Base-by-base conservation (phyloP, 2,113 vertebrate species). In the Candoia aspera region DNA sequence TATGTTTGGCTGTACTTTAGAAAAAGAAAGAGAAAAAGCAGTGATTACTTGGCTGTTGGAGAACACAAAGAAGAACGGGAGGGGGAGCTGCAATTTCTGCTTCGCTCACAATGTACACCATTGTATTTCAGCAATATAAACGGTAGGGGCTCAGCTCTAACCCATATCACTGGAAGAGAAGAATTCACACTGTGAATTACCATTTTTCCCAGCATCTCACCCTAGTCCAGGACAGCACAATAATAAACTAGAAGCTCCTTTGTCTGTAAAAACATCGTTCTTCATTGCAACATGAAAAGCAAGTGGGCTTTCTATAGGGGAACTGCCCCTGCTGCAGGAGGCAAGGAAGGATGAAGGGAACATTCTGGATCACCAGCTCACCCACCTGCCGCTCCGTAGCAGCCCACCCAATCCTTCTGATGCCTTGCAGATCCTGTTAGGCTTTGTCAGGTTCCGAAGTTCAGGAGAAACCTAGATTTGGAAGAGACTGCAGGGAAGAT, bases 141-240 rank as follows among this genome's bases (percentile, higher is more conserved):
- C 95, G 96, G 96, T 96, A 96, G 93, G 95, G 90, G 94, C 96
- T 97, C 96, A 90, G 91, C 95, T 96, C 94, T 96, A 97, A 93
- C 94, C 94, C 96, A 89, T 92, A 79, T 84, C 84, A 92, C 95
- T 95, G 95, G 95, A 94, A 91, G 24, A 97, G 96, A 92, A 96
- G 97, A 97, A 97, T 97, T 98, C 97, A 97, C 95, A 96, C 97
- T 97, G 97, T 96, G 97, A 98, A 98, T 98, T 97, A 98, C 97
- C 97, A 98, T 97, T 98, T 98, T 94, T 94, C 97, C 97, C 97
- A 98, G 97, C 97, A 97, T 97, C 97, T 93, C 97, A 95, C 8
- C 1, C 96, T 95, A 94, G 94, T 97, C 96, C 97, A 97, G 97
- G 97, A 96, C 96, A 97, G 97, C 97, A 95, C 97, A 97, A 97